These are phyloP conservation scores for Lasioglossum leucozonium DNA, from an alignment of 2,888 invertebrate species.

Conservation along the genomic window DNA sequence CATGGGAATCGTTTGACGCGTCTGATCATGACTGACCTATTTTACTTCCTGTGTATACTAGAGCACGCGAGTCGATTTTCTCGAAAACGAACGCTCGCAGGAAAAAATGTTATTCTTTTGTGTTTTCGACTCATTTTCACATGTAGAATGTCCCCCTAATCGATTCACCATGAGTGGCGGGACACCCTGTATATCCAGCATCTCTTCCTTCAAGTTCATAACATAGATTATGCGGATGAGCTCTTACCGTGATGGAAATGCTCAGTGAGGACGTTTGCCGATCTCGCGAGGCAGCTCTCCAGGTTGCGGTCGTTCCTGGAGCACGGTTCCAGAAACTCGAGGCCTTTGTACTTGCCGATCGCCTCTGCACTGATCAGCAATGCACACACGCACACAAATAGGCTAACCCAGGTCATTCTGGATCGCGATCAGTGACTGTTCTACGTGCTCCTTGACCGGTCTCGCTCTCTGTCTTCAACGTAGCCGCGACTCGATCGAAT, in stretches of 20 bases:
- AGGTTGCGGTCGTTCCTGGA: slow-evolving; percentile 89
- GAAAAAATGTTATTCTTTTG: no score
- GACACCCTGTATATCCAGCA: no score
- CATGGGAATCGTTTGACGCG: no score
- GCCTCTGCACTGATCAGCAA: slow-evolving; percentile 70
- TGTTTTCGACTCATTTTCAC: no score
- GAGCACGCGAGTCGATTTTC: no score
- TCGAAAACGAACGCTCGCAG: no score
- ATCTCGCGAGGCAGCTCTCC: slow-evolving; percentile 90
- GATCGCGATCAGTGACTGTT: neutral
- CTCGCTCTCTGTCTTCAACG: no score
- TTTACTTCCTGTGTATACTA: no score
- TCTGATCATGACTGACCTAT: no score
- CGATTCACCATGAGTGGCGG: no score
- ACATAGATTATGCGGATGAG: no score
- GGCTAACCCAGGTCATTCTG: slow-evolving; percentile 40
- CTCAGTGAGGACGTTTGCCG: slow-evolving; percentile 90
- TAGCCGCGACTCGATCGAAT: slow-evolving; percentile 66
- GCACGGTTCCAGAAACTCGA: slow-evolving; percentile 90
- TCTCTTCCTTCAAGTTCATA: neutral
- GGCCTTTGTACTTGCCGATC: slow-evolving; percentile 79
- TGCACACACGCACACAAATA: slow-evolving; percentile 60
- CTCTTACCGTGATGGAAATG: slow-evolving; percentile 90
- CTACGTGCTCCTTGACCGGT: neutral
- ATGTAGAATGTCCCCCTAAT: no score